Evolutionary conservation across 2,888 invertebrate species (phyloP).

Genomic region (Stenodema calcarata): DNA sequence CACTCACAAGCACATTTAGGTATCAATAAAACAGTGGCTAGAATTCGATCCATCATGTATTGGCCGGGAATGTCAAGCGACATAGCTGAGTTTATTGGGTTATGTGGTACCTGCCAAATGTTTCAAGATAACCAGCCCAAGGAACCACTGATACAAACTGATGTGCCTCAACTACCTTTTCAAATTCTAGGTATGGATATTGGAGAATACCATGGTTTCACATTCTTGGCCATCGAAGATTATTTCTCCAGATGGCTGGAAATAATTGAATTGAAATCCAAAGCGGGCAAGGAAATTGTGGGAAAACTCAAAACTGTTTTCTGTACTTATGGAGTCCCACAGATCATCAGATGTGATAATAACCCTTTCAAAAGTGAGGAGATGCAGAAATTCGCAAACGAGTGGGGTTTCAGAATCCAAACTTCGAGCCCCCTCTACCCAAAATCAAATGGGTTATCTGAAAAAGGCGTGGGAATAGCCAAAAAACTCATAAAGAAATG

Average conservation of each 20-base stretch:
- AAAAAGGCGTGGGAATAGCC: constrained; percentile 32
- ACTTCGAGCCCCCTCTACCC: constrained; percentile 35
- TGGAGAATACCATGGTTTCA: too few species aligned
- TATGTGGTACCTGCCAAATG: constrained; percentile 15
- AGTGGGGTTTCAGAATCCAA: too few species aligned
- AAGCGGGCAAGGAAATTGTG: not conserved
- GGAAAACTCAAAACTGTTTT: not conserved
- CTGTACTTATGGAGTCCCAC: not conserved
- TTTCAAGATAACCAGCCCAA: constrained; percentile 11
- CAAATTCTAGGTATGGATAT: constrained; percentile 14
- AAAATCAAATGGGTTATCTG: constrained; percentile 35
- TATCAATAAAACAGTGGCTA: constrained; percentile 5
- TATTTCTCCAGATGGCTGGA: constrained; percentile 31
- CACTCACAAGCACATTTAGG: constrained; percentile 30
- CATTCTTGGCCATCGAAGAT: constrained; percentile 20
- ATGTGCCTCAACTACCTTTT: not conserved
- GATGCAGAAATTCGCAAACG: not conserved
- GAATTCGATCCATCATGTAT: not conserved
- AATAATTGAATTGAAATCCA: constrained; percentile 12
- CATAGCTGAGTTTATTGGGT: constrained; percentile 15
- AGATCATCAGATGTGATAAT: not conserved
- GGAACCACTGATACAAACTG: too few species aligned
- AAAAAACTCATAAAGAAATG: too few species aligned
- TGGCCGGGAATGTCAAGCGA: constrained; percentile 16
- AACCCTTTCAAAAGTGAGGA: constrained; percentile 17